phyloP scores from a whole-genome alignment of 2,113 vertebrate genomes.

The Ascaphus truei region DNA sequence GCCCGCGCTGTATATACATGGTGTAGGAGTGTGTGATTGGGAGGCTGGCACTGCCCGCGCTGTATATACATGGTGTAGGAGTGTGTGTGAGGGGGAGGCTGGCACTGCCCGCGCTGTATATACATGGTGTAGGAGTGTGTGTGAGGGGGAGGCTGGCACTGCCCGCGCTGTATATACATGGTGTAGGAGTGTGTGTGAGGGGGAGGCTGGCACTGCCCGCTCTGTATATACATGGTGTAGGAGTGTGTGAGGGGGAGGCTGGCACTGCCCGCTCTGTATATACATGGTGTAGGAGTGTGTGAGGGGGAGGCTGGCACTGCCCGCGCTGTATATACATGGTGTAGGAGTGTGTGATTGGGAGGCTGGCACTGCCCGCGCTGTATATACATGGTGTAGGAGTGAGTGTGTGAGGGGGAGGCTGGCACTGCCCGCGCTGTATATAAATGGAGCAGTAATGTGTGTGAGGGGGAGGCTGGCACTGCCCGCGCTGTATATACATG shows the following conservation, averaged over 20 bases:
- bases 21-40: background rate
- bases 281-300: background rate
- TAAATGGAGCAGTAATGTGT: background rate
- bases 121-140: too few relatives aligned
- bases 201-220: too few relatives aligned
- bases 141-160: rapidly evolving
- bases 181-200: too few relatives aligned
- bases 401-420: too few relatives aligned
- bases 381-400: too few relatives aligned
- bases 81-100: too few relatives aligned
- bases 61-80: background rate
- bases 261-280: background rate
- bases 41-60: background rate
- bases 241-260: background rate
- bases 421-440: too few relatives aligned
- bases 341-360: rapidly evolving
- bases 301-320: background rate
- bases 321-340: background rate
- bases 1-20: background rate
- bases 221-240: background rate
- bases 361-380: too few relatives aligned
- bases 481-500: background rate
- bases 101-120: background rate
- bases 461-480: background rate
- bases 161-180: too few relatives aligned